Base-by-base conservation (phyloP, 2,797 vertebrate genomes). In the Avahi laniger region DNA sequence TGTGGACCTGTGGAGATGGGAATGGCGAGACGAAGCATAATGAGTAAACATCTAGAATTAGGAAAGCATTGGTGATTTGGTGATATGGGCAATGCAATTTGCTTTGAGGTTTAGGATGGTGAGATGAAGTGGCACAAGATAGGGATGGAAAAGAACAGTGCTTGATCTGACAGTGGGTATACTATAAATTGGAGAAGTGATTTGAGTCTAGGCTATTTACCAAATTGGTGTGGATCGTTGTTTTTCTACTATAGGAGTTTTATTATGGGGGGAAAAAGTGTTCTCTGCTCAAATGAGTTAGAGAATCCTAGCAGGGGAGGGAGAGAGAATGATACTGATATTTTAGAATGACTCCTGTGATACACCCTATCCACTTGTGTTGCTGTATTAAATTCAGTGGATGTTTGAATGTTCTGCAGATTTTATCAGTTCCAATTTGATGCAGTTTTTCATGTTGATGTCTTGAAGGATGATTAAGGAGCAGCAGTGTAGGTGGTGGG, bases 361-460 rank as follows among this genome's bases (percentile, higher is more conserved):
- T 48, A 48, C 0, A 33, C 18, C 87, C n/a, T 79, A 35, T 69
- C 61, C 52, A 12, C 1, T 33, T 73, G 43, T 94, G n/a, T 76
- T 80, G 38, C 63, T 48, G 0, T 63, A 48, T 78, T 73, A 61
- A 61, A 38, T 69, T 48, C 17, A 43, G 70, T 80, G 26, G 33
- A 14, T 81, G 22, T 91, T 72, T 59, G n/a, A 79, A 43, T n/a
- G 9, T 81, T 50, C 11, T 78, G 0, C 81, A 85, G 61, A 73
- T 54, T 83, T 94, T 73, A 69, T 79, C 35, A 26, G 22, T 90
- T 96, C 91, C 84, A 38, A 91, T 90, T 67, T 73, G 79, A 48
- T 85, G n/a, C 0, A 17, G 30, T 75, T 90, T 91, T 82, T 78
- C 79, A 22, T 30, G 48, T 9, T 38, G 14, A 43, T 35, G 20